Percentiles rank a stretch among this genome's conserved stretches.
Conservation (phyloP, 1,140 invertebrate genomes). For the Trypoxylus dichotomus region DNA sequence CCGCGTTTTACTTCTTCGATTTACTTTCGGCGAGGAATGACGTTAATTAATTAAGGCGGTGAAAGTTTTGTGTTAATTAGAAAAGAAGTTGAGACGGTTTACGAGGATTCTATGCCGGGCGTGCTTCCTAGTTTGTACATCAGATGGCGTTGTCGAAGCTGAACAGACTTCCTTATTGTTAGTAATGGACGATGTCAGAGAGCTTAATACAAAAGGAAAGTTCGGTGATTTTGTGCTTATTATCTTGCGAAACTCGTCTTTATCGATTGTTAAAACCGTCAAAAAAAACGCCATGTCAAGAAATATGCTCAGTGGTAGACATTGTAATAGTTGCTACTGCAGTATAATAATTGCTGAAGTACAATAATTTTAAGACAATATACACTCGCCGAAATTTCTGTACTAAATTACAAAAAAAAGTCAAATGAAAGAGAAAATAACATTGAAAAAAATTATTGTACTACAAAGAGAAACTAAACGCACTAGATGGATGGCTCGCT, state of each 20-base stretch:
- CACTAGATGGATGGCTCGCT: too few species aligned
- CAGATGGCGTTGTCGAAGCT: background rate
- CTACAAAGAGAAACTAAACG: too few species aligned
- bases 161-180: background rate
- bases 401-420: too few species aligned
- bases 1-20: background rate
- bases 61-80: slow-evolving; percentile 3
- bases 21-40: background rate
- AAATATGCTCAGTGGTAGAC: too few species aligned
- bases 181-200: background rate
- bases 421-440: too few species aligned
- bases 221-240: background rate
- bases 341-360: too few species aligned
- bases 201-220: background rate
- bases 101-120: background rate
- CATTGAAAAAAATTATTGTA: too few species aligned
- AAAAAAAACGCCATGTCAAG: background rate
- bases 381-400: too few species aligned
- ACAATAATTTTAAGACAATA: too few species aligned
- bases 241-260: background rate
- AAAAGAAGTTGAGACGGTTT: slow-evolving; percentile 3
- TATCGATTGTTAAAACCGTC: background rate
- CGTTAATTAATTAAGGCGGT: slow-evolving; percentile 2
- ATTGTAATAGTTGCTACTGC: too few species aligned
- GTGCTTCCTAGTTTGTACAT: background rate